These are phyloP conservation scores for Spodoptera littoralis DNA, from an alignment of 2,888 invertebrate species.

Conservation along the genomic window DNA sequence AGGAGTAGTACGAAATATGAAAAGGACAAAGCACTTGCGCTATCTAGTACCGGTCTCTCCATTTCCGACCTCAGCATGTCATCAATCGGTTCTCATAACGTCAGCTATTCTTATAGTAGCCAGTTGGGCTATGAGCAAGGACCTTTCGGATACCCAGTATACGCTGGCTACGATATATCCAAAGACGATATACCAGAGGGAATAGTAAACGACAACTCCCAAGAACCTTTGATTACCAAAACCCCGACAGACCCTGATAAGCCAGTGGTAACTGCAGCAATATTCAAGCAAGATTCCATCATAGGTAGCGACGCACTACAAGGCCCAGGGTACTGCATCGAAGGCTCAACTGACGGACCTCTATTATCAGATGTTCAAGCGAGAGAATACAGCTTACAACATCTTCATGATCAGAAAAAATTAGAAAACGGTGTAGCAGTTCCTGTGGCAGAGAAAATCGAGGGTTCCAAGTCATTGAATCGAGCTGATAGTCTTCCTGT, in stretches of 20 bases:
- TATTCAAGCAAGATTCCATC: conserved; percentile 90
- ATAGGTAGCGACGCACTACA: conserved; percentile 82
- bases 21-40: conserved; percentile 83
- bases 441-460: conserved; percentile 73
- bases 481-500: conserved; percentile 88
- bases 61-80: conserved; percentile 94
- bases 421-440: conserved; percentile 80
- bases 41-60: conserved; percentile 93
- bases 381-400: conserved; percentile 81
- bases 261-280: conserved; percentile 92
- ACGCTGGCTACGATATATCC: conserved; percentile 88
- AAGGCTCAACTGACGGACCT: conserved; percentile 86
- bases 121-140: conserved; percentile 93
- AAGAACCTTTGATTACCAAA: conserved; percentile 85
- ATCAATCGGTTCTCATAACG: conserved; percentile 92
- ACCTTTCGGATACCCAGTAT: conserved; percentile 91
- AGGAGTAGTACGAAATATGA: conserved; percentile 72
- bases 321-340: conserved; percentile 84
- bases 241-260: conserved; percentile 88
- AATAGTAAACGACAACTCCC: conserved; percentile 80
- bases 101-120: conserved; percentile 93
- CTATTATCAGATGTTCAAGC: conserved; percentile 86
- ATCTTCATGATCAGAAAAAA: conserved; percentile 81
- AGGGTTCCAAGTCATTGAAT: conserved; percentile 83
- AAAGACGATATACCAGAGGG: conserved; percentile 75